These are phyloP conservation scores for Napeogenes inachia DNA, from an alignment of 2,888 invertebrate species.

Conservation along the genomic window DNA sequence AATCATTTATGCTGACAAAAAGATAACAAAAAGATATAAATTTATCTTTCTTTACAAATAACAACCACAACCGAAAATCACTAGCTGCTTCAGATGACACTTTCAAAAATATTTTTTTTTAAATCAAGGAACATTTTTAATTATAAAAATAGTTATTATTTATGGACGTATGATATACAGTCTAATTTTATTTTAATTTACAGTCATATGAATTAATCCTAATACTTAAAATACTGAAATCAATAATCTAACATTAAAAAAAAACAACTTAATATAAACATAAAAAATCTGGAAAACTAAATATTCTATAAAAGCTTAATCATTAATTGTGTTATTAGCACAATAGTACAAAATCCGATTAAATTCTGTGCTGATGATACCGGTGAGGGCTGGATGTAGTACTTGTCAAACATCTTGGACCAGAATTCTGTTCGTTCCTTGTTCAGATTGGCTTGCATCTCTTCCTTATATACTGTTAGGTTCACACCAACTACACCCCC, in stretches of 20 bases:
- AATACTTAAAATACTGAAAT: slow-evolving; percentile 1
- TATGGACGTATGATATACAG: too few species aligned
- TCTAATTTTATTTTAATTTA: too few species aligned
- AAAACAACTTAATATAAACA: neutral
- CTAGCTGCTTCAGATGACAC: too few species aligned
- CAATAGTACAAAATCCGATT: slow-evolving; percentile 25
- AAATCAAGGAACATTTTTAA: too few species aligned
- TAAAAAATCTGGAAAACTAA: slow-evolving; percentile 1
- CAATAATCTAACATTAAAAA: neutral
- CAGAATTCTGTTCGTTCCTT: slow-evolving; percentile 38
- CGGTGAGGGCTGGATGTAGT: slow-evolving; percentile 33
- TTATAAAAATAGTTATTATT: too few species aligned
- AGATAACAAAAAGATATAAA: too few species aligned
- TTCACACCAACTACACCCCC: slow-evolving; percentile 32
- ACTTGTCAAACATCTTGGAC: slow-evolving; percentile 31
- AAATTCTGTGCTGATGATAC: slow-evolving; percentile 35
- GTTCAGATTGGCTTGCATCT: slow-evolving; percentile 35
- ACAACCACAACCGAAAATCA: too few species aligned
- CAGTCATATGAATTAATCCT: too few species aligned
- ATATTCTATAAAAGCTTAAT: slow-evolving; percentile 10
- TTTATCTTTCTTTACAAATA: too few species aligned
- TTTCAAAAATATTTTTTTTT: too few species aligned
- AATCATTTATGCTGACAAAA: too few species aligned
- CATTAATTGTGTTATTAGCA: slow-evolving; percentile 28
- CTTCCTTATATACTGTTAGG: slow-evolving; percentile 28